phyloP scores from a whole-genome alignment of 92 coral and sea anemone genomes.

The Epizoanthus fatuus region DNA sequence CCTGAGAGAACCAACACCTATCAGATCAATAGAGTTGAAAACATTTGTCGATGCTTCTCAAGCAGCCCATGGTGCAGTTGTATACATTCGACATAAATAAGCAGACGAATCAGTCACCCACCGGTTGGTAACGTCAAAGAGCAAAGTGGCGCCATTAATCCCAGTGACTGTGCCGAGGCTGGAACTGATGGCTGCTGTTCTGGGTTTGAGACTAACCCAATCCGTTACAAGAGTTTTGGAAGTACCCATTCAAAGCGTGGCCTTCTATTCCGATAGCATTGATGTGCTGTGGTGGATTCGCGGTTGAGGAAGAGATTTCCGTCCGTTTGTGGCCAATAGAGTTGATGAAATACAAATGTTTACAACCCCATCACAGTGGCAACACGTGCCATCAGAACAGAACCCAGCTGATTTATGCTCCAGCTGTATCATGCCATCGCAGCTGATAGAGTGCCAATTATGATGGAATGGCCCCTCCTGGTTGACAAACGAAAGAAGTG shows the following conservation, averaged over 20 bases:
- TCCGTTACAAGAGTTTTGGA: conserved; percentile 42
- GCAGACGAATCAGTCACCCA: too few species aligned
- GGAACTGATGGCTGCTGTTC: conserved; percentile 68
- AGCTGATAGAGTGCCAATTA: neutral
- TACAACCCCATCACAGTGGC: conserved; percentile 69
- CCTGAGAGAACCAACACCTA: conserved; percentile 48
- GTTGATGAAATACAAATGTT: conserved; percentile 70
- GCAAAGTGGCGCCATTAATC: too few species aligned
- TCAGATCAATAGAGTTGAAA: conserved; percentile 38
- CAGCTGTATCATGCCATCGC: too few species aligned
- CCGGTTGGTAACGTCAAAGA: too few species aligned
- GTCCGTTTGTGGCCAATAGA: conserved; percentile 68
- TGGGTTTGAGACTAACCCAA: conserved; percentile 73
- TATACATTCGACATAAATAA: conserved; percentile 47
- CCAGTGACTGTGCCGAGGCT: conserved; percentile 6
- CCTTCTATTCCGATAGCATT: conserved; percentile 61
- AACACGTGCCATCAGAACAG: conserved; percentile 65
- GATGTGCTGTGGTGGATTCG: conserved; percentile 83
- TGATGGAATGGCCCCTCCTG: conserved; percentile 72
- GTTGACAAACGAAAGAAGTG: conserved; percentile 11
- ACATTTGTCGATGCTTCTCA: conserved; percentile 80
- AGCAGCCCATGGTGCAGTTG: conserved; percentile 69
- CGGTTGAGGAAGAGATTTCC: conserved; percentile 66
- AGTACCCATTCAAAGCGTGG: conserved; percentile 39
- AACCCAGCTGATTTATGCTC: conserved; percentile 63